Conservation (phyloP, 2,888 invertebrate species). For the Dryomyza anilis region DNA sequence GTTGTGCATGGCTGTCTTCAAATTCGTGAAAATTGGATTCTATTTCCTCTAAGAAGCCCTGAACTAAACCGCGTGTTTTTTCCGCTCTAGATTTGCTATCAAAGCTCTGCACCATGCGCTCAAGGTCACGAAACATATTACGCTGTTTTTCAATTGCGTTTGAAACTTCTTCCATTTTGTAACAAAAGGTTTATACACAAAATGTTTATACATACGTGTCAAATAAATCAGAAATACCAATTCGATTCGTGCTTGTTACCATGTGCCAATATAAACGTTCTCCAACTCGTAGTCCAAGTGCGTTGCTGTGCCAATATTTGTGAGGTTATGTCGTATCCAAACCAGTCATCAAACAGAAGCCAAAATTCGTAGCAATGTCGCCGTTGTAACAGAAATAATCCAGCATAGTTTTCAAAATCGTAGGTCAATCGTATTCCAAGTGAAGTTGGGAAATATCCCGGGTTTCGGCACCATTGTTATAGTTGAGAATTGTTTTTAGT, state of each 20-base stretch:
- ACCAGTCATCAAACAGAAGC: neutral
- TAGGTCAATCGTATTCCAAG: neutral
- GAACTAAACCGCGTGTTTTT: neutral
- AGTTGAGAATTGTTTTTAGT: neutral
- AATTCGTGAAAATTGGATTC: neutral
- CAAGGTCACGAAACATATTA: neutral
- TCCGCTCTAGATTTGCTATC: neutral
- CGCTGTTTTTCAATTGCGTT: neutral
- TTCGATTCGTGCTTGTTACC: neutral
- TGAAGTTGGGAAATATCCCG: neutral
- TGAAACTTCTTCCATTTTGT: neutral
- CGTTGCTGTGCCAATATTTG: no score
- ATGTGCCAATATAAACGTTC: no score
- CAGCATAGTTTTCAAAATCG: no score
- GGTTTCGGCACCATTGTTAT: neutral
- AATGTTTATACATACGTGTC: neutral
- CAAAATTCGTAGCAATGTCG: no score
- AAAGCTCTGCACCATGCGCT: neutral
- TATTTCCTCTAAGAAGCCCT: neutral
- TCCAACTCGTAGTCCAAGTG: no score
- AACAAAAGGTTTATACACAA: no score
- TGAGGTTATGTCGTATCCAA: no score
- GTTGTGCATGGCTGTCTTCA: no score
- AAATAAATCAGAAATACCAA: neutral
- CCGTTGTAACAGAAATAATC: no score